These are phyloP conservation scores for Adrianichthys oophorus DNA, from an alignment of 2,797 vertebrate genomes.

Conservation along the genomic window DNA sequence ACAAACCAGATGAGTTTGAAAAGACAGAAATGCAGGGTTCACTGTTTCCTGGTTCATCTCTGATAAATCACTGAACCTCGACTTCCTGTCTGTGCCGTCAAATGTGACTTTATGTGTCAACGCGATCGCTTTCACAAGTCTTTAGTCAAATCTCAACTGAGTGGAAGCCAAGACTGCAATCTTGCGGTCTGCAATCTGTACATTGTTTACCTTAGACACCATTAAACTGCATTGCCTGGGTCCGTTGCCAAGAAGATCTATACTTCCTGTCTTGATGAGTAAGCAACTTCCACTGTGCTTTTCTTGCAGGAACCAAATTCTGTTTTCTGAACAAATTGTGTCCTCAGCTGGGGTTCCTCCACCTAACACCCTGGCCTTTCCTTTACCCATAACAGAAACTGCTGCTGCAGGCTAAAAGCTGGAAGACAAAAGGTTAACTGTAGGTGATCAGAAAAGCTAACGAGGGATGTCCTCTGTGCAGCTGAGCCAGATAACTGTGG, in stretches of 20 bases:
- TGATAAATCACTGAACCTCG: neutral
- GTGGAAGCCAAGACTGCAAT: neutral
- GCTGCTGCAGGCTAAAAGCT: slow-evolving; percentile 13
- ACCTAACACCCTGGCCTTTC: slow-evolving; percentile 29
- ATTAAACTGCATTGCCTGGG: neutral
- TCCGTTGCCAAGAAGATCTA: slow-evolving; percentile 19
- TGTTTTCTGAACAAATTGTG: slow-evolving; percentile 41
- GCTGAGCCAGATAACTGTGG: no score
- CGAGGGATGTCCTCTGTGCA: no score
- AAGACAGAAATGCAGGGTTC: neutral
- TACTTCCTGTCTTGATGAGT: slow-evolving; percentile 36
- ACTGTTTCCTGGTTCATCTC: slow-evolving; percentile 2
- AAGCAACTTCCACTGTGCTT: slow-evolving; percentile 42
- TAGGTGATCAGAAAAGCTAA: neutral
- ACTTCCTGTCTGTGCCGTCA: neutral
- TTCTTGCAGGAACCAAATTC: slow-evolving; percentile 34
- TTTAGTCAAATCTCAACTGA: no score
- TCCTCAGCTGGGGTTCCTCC: slow-evolving; percentile 45
- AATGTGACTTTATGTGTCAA: slow-evolving; percentile 7
- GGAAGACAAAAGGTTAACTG: neutral
- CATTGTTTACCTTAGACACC: neutral
- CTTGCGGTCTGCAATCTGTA: neutral
- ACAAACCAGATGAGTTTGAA: neutral
- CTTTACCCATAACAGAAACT: slow-evolving; percentile 5
- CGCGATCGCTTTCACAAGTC: slow-evolving; percentile 1